Evolutionary conservation across 1,140 invertebrate species (phyloP), one percentile per base, ranked within the genome.

Genomic region (Euschistus heros): DNA sequence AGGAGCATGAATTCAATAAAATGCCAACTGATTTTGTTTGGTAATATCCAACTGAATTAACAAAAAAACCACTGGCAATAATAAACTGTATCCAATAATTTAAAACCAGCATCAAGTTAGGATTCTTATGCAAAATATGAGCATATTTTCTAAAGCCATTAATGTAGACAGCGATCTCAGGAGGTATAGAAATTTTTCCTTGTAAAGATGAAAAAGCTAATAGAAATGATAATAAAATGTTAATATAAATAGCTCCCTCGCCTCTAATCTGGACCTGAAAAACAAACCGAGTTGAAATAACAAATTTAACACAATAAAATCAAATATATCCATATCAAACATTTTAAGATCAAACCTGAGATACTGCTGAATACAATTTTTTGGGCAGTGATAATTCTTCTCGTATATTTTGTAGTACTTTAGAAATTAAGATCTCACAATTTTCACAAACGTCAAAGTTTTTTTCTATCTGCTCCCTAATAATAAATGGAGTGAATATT

Each of bases 381-480:
- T 44, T 61, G 42, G 59, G 59, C 3, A 37, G 30, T 37, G 59
- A 61, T 42, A 61, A n/a, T 54, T 63, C 33, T 63, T 62, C 55
- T n/a, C 64, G n/a, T 42, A 61, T 20, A 27, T 57, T 62, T 55
- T 62, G 50, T 5, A 66, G 46, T 37, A 66, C 65, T 42, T 61
- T 33, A n/a, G 59, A 15, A 30, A 66, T 4, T 15, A 66, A 44
- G 18, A 18, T 18, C n/a, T 66, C 55, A 60, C 65, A 66, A 37
- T 55, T 44, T 18, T 42, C 20, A 27, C 65, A 66, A 17, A 66
- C 24, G 22, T 62, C 44, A 24, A 33, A 62, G 22, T 18, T n/a
- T 26, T 62, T 55, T 33, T 66, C 65, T 22, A 66, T 54, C 22
- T 66, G 65, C 18, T 44, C n/a, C 47, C 65, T 66, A 60, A 37